Evolutionary conservation across 2,888 invertebrate genomes (phyloP).

Genomic region (Heliconius hortense): DNA sequence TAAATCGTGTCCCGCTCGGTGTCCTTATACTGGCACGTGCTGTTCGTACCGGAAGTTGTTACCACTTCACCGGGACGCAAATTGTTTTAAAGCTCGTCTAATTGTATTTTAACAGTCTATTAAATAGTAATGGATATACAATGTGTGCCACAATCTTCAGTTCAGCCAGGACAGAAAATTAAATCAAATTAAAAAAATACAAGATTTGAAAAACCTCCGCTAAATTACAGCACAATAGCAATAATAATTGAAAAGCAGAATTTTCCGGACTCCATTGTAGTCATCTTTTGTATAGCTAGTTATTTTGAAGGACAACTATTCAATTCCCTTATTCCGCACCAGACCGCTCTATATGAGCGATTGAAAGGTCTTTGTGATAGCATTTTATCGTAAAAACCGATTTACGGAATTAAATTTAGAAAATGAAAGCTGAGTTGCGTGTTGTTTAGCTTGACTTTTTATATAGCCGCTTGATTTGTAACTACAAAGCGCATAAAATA

Average conservation of each 20-base stretch:
- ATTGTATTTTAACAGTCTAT: not conserved
- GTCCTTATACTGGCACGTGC: not conserved
- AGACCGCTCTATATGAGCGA: conserved; percentile 23
- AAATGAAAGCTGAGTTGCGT: not conserved
- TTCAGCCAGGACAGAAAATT: not conserved
- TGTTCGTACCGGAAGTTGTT: not conserved
- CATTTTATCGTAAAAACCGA: conserved; percentile 2
- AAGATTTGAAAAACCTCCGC: not conserved
- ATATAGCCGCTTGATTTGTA: not conserved
- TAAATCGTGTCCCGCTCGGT: not conserved
- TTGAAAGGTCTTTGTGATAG: conserved; percentile 32
- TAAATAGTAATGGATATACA: not conserved
- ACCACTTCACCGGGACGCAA: not conserved
- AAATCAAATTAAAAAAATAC: not conserved
- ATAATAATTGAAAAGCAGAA: not conserved
- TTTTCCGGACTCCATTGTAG: conserved; percentile 1
- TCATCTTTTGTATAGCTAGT: conserved; percentile 8
- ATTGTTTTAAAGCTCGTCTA: no score
- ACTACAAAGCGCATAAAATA: not conserved
- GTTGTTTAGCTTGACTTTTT: not conserved
- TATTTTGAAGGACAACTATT: conserved; percentile 29
- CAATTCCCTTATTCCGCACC: conserved; percentile 28
- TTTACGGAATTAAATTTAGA: conserved; percentile 14
- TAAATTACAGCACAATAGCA: not conserved
- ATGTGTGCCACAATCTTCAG: not conserved